Base-by-base conservation (phyloP, 2,113 vertebrate species). In the Onychorhynchus coronatus region DNA sequence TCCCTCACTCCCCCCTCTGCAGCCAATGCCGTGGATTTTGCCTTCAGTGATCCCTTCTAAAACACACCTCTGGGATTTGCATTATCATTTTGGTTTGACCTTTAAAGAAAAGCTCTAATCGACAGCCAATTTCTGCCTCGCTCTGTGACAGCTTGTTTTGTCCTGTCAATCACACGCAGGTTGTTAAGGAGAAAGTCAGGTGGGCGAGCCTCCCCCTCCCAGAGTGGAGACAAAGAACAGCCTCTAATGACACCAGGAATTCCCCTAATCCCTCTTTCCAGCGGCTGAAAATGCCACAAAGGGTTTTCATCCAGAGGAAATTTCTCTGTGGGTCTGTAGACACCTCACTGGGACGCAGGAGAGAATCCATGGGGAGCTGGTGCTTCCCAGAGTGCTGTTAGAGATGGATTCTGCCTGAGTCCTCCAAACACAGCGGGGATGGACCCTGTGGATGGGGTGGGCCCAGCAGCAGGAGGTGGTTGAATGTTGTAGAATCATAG, bases 61-160 rank as follows among this genome's bases (percentile, higher is more conserved):
- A 84, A 44, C 8, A 28, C 4, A 20, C 24, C 58, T 27, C 66
- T n/a, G 65, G 39, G 68, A 5, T 46, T 59, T 77, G 50, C 33
- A 27, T 59, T 22, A 7, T 30, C 12, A 5, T 42, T 81, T 81
- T 28, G 37, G n/a, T 50, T 18, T 78, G 87, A 85, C 84, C 95
- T 94, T 96, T 71, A 24, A 33, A 81, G 92, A 63, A 84, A 86
- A 85, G 70, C 91, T 94, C 56, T 63, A 12, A 89, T 74, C 1
- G 21, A 87, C 87, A 23, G 8, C 63, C 50, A 8, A 35, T 82
- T 93, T 30, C 65, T 74, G 46, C 33, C 68, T 81, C 39, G 2
- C n/a, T 87, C 49, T 5, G 56, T 84, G 91, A 30, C 84, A 59
- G 59, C 55, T 89, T 33, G 14, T 68, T 94, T 30, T 39, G 50